Evolutionary conservation across 2,888 invertebrate species (phyloP), one percentile per base, ranked within the genome.

Genomic region (Eudasyphora cyanicolor): DNA sequence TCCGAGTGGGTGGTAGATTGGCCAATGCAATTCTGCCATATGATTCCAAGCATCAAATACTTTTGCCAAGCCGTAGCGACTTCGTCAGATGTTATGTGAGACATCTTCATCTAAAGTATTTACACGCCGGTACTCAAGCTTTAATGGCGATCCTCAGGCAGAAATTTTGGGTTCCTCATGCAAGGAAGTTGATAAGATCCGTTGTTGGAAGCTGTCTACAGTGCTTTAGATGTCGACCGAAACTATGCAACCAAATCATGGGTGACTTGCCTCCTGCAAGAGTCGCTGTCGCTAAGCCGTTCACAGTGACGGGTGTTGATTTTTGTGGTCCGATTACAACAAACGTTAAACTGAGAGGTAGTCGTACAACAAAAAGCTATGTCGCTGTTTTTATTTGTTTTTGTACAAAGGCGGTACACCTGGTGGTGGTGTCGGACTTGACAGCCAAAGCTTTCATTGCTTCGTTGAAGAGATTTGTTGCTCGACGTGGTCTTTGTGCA

Each of bases 341-440:
- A 21, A 79, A 54, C 8, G 32, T 54, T 27, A 76, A 76, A 21
- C 62, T 70, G 12, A 57, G 70, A 24, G 70, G 70, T 12, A 57
- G 27, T 17, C 71, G 69, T 24, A 67, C 64, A 12, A 76, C 71
- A 4, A 81, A 73, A 71, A 73, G 73, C 45, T 76, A 81, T 19
- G 70, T 81, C 27, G 70, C 70, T 7, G 54, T 80, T 35, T 76
- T 76, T n/a, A 49, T 81, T 12, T 81, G 81, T 35, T 81, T 81
- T 60, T 4, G 24, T 19, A 74, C 73, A 7, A 69, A 82, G 32
- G 81, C 77, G 8, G 24, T 77, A 32, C 73, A 82, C 19, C 10
- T 86, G 8, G 85, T 86, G 70, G 71, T 84, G 4, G 86, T 87
- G 7, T 71, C 77, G 1, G 82, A 83, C 60, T 42, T 86, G 19